A percentile compares a stretch with the other conserved stretches of the same genome.
Conservation (phyloP, 2,888 invertebrate species). For the Sicus ferrugineus region DNA sequence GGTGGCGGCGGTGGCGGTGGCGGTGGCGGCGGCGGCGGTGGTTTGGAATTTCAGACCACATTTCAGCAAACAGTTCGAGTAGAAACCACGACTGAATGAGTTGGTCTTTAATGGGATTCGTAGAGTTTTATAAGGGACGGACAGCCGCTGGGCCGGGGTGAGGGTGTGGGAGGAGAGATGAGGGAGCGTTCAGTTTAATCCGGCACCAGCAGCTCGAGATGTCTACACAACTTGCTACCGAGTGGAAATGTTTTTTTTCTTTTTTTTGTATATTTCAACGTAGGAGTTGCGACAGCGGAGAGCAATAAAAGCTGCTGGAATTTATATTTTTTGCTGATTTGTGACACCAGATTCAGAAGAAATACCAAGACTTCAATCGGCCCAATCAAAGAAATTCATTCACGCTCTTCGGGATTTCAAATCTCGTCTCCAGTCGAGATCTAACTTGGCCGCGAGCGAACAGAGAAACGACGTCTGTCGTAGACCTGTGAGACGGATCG, state of each 20-base stretch:
- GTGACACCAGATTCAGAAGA: no score
- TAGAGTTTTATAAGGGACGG: background rate
- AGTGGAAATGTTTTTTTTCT: background rate
- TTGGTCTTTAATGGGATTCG: slow-evolving; percentile 6
- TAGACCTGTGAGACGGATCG: no score
- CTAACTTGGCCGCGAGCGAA: no score
- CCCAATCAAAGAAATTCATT: no score
- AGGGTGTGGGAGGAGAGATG: background rate
- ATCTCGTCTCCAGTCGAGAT: no score
- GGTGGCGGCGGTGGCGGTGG: background rate
- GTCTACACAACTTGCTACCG: background rate
- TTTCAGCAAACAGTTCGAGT: slow-evolving; percentile 27
- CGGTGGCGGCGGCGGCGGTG: background rate
- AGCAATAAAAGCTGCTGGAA: background rate
- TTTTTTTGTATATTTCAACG: background rate
- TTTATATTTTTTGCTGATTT: no score
- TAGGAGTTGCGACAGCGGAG: background rate
- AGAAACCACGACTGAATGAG: slow-evolving; percentile 28
- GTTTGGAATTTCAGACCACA: slow-evolving; percentile 35
- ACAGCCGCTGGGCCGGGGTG: background rate
- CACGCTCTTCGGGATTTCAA: no score
- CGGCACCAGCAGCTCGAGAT: background rate
- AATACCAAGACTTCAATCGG: no score
- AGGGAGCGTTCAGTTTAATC: background rate
- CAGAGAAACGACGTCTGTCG: no score